These are phyloP conservation scores for Hirundichthys speculiger DNA, from an alignment of 2,113 vertebrate species.

Conservation along the genomic window DNA sequence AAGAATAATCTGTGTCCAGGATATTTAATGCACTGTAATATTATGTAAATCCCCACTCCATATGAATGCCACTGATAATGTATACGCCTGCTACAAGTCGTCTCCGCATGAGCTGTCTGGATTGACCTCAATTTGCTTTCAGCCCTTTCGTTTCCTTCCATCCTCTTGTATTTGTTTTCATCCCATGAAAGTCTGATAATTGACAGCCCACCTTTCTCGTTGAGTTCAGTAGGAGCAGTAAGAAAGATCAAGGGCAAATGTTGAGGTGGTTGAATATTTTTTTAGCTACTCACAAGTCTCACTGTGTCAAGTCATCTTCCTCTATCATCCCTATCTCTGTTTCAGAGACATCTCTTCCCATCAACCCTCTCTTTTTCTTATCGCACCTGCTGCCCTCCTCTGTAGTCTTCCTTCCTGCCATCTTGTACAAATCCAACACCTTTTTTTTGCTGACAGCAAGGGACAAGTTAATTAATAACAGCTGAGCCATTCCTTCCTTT, in stretches of 20 bases:
- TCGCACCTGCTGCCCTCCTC: conserved; percentile 12
- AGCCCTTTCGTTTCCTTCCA: background rate
- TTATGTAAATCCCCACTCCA: conserved; percentile 82
- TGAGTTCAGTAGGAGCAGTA: conserved; percentile 11
- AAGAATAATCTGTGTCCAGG: conserved; percentile 78
- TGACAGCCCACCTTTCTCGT: conserved; percentile 10
- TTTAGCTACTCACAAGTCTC: background rate
- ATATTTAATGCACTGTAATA: conserved; percentile 82
- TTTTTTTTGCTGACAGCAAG: conserved; percentile 19
- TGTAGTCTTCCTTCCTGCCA: conserved; percentile 5
- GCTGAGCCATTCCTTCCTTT: no score
- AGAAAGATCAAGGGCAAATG: conserved; percentile 30
- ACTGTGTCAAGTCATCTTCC: conserved; percentile 2
- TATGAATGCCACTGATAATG: conserved; percentile 74
- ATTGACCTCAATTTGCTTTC: conserved; percentile 50
- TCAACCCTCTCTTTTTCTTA: background rate
- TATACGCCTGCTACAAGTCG: conserved; percentile 66
- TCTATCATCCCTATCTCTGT: background rate
- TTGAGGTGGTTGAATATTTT: conserved; percentile 20
- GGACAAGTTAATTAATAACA: conserved; percentile 72
- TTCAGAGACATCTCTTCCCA: conserved; percentile 12
- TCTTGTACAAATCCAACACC: conserved; percentile 36
- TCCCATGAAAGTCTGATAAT: conserved; percentile 13
- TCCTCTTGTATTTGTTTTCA: conserved; percentile 1
- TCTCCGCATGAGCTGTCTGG: conserved; percentile 26